Evolutionary conservation across 2,888 invertebrate genomes (phyloP).

Genomic region (Odontocolon sp.): DNA sequence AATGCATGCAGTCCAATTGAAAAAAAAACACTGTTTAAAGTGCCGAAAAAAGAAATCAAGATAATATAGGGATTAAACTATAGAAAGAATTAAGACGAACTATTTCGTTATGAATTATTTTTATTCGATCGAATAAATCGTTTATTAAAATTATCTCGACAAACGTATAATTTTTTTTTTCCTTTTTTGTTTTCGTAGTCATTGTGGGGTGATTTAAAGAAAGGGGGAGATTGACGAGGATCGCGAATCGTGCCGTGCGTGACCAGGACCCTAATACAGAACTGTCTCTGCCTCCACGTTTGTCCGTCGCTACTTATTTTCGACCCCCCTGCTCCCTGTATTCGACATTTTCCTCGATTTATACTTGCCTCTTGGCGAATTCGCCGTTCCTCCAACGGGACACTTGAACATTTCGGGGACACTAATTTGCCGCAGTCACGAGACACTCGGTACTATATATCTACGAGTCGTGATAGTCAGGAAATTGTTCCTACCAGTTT

Average conservation of each 20-base stretch:
- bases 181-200: too few relatives aligned
- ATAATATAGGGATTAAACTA: too few relatives aligned
- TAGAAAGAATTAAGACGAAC: too few relatives aligned
- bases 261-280: slow-evolving; percentile 48
- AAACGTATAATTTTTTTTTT: too few relatives aligned
- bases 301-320: slow-evolving; percentile 65
- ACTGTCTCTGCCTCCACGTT: too few relatives aligned
- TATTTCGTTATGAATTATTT: neutral
- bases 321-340: slow-evolving; percentile 39
- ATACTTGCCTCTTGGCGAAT: slow-evolving; percentile 8
- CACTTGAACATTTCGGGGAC: slow-evolving; percentile 55
- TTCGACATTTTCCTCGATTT: slow-evolving; percentile 4
- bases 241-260: slow-evolving; percentile 51
- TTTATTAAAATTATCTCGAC: slow-evolving; percentile 1
- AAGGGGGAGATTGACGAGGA: slow-evolving; percentile 2
- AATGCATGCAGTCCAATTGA: too few relatives aligned
- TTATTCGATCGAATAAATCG: neutral
- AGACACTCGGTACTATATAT: slow-evolving; percentile 30
- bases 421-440: slow-evolving; percentile 59
- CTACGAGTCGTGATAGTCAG: slow-evolving; percentile 15
- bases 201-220: neutral
- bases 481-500: slow-evolving; percentile 9
- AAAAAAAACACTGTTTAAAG: too few relatives aligned
- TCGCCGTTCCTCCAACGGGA: slow-evolving; percentile 18
- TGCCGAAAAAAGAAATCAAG: too few relatives aligned